phyloP scores from a whole-genome alignment of 2,797 vertebrate genomes.

The Fundulus diaphanus region DNA sequence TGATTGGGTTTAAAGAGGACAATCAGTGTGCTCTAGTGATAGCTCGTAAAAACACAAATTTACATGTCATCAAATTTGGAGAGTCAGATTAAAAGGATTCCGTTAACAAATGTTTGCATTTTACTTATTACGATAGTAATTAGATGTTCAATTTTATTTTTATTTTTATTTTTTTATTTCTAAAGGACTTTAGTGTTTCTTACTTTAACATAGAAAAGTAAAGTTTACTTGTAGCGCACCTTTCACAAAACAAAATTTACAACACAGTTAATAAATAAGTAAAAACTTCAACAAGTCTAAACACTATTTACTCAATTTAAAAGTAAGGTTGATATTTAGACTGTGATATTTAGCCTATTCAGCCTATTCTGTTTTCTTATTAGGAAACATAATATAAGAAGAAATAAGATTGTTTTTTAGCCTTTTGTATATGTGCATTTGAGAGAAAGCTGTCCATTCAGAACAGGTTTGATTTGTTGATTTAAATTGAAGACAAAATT shows the following conservation, averaged over 20 bases:
- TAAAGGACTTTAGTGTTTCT: background rate
- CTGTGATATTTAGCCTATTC: background rate
- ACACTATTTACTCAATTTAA: background rate
- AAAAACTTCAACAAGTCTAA: background rate
- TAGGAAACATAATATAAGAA: too few relatives aligned
- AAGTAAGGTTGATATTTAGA: background rate
- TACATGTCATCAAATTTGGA: background rate
- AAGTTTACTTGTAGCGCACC: background rate
- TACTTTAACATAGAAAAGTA: background rate
- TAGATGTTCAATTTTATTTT: background rate
- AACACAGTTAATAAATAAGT: too few relatives aligned
- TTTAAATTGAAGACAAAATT: background rate
- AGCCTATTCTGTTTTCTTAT: background rate
- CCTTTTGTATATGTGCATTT: background rate
- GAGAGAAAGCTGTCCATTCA: background rate
- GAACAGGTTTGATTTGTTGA: too few relatives aligned
- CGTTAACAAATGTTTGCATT: background rate
- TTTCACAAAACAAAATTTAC: too few relatives aligned
- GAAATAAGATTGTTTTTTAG: background rate
- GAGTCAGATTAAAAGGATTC: background rate
- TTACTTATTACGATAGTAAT: background rate
- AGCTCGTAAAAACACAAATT: constrained; percentile 8
- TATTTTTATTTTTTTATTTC: background rate
- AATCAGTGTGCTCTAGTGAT: background rate
- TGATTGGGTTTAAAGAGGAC: constrained; percentile 47